Base-by-base conservation (phyloP, 2,113 vertebrate species). In the Clarias batrachus region DNA sequence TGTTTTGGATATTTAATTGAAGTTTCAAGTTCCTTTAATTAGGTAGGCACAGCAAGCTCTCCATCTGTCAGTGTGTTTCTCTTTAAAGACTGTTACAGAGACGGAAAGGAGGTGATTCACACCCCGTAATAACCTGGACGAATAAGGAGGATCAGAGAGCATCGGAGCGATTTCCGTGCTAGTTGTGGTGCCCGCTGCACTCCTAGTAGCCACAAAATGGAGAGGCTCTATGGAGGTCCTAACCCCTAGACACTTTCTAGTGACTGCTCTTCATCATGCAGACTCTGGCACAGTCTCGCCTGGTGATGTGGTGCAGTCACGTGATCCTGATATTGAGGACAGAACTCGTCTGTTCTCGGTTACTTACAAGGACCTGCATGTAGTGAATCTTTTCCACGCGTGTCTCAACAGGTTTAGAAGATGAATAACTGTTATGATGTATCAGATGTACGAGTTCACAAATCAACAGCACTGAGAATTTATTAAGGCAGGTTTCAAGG, bases 1-100 rank as follows among this genome's bases (percentile, higher is more conserved):
- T 89, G 88, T 90, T 87, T 87, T 84, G 30, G 82, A 87, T 88
- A 86, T 89, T 90, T 89, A 89, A 79, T 88, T 90, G 85, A 89
- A 87, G 85, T 87, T 88, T 89, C 68, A 82, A 70, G 80, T 88
- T 87, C 78, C 77, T 87, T 89, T 90, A 90, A 90, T 90, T 91
- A 88, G 87, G 85, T 27, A 82, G 87, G 68, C 81, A 19, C 87
- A 76, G 85, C 83, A 84, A 86, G 83, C 74, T 86, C 71, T 84
- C 85, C 89, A 88, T 90, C 87, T 90, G 84, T 84, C 89, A 85
- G 70, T 74, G 81, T 82, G 89, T 84, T 81, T 86, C 83, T 86
- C 84, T 85, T 63, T 85, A 85, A 83, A 73, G 60, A 25, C 81
- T n/a, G 25, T 56, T 27, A 52, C 37, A 76, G 73, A 25, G 73